Base-by-base conservation (phyloP, 53 echinoderm and acorn worm species). In the Holothuria scabra region DNA sequence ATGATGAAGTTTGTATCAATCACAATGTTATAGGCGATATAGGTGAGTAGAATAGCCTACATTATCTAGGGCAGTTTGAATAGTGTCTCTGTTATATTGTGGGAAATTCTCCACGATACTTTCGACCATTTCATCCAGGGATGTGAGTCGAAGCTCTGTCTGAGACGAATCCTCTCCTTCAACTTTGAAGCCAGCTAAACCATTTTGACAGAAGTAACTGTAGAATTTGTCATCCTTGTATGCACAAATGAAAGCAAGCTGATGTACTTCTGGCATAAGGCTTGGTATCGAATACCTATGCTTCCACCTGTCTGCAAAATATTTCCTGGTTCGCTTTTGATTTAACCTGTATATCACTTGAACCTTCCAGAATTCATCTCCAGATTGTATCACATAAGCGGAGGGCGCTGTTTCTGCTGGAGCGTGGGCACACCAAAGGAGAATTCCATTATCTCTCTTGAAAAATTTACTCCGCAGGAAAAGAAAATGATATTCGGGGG, bases 401-500 rank as follows among this genome's bases (percentile, higher is more conserved):
- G 75, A 74, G 25, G 75, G 48, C 49, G 19, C 75, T 6, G 75
- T 48, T 6, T 52, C 44, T 7, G 46, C 12, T 1, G 48, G 34
- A 8, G 25, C 75, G 26, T 48, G 37, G 0, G 75, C 75, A 0
- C 75, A 74, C 75, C 75, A 74, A 26, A 74, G 48, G 7, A 74
- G 75, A 20, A 58, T 13, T 5, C 62, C 70, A 22, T 84, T 44
- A 41, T 71, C 72, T 56, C 66, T 25, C 21, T 57, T 68, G 56
- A 84, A 66, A 33, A 89, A 84, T 35, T 84, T 84, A 62, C 31
- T 62, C 23, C 56, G 59, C 67, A 84, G 14, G 84, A 48, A 89
- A 67, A 64, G 74, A 38, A 84, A 61, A 8, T 84, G 60, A 28
- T 89, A 89, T 12, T 66, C 37, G 8, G 84, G 79, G 12, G 89